phyloP scores from a whole-genome alignment of 2,113 vertebrate genomes.

The Odocoileus virginianus region DNA sequence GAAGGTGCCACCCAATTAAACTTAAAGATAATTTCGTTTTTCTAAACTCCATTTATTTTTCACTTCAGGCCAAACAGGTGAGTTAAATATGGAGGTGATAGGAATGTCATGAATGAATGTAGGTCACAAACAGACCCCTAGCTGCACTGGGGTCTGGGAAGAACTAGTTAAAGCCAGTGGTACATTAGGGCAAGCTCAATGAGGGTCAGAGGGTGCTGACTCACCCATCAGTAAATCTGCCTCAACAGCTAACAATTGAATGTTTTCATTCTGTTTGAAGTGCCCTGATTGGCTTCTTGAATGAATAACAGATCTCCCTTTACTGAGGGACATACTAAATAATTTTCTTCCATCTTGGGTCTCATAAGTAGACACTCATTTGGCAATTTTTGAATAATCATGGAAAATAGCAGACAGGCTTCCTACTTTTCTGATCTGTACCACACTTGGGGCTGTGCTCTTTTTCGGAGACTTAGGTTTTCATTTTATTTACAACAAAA shows the following conservation, averaged over 20 bases:
- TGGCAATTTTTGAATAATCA: background rate
- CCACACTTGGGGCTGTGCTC: background rate
- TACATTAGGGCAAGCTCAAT: background rate
- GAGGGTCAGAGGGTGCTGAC: background rate
- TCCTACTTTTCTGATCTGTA: background rate
- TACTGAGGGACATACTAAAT: background rate
- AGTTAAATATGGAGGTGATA: background rate
- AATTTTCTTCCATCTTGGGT: background rate
- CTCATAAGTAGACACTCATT: background rate
- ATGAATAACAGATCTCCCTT: background rate
- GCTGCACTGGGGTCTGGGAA: background rate
- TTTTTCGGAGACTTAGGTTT: background rate
- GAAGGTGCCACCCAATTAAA: background rate
- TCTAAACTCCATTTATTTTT: slow-evolving; percentile 9
- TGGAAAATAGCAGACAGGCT: background rate
- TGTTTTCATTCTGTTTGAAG: background rate
- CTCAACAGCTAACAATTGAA: background rate
- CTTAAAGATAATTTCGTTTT: background rate
- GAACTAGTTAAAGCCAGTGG: background rate
- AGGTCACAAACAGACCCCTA: background rate
- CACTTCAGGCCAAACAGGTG: background rate
- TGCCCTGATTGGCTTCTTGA: background rate
- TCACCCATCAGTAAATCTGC: background rate
- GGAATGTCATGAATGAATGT: background rate
- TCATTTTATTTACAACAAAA: slow-evolving; percentile 23